Base-by-base conservation (phyloP, 2,888 invertebrate genomes). In the Andrena haemorrhoa region DNA sequence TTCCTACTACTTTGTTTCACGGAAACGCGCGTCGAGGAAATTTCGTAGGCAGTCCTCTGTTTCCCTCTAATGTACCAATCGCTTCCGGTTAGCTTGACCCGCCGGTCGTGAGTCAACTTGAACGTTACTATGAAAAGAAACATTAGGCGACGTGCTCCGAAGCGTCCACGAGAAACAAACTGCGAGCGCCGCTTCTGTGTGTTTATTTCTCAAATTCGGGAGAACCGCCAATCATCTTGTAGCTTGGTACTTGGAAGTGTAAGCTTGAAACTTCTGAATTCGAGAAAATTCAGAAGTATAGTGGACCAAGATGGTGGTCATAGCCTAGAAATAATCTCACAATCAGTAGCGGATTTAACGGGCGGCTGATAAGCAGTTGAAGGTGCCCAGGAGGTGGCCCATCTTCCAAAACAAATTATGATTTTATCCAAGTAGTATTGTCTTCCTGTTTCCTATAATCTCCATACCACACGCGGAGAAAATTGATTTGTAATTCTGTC, bases 61-160 rank as follows among this genome's bases (percentile, higher is more conserved):
- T 75, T 71, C 72, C 71, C 23, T 51, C 63, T 58, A 66, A 74
- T 49, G 66, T 29, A 31, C 49, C 71, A 71, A 79, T 75, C 68
- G 71, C 49, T 82, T 79, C 75, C 82, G 75, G 79, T 72, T 71
- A 23, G 47, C 35, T 31, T 51, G 73, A 63, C 56, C 70, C 79
- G 64, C 51, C 35, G 58, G 70, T 69, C 60, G 53, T 75, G 75
- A 77, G 73, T 66, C 69, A 72, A 70, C 49, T 64, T 29, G 16
- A 7, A 26, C 72, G 49, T 58, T 64, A 56, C 76, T 72, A 65
- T 60, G 77, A 79, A 71, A 75, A 64, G 77, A 76, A 71, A 75
- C 71, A 66, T 41, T 69, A 69, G n/a, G 51, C 71, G 71, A 69
- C 69, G 64, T 20, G 71, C 35, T 69, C 29, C 26, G n/a, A 23